A percentile compares a stretch with the other conserved stretches of the same genome.
Evolutionary conservation across 2,888 invertebrate species (phyloP).

Genomic region (Melanostoma mellinum): DNA sequence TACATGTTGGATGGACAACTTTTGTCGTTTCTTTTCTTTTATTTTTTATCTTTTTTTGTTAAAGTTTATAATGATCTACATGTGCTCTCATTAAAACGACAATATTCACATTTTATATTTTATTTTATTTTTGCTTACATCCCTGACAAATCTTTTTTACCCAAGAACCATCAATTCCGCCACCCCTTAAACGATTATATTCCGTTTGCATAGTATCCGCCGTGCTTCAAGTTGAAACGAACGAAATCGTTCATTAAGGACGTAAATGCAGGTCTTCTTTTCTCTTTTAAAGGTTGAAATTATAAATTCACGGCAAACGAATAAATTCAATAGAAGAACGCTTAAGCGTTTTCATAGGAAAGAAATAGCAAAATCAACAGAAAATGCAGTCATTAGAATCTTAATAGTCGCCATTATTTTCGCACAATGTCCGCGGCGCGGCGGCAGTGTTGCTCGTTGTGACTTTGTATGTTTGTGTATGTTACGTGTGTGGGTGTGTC

Average conservation of each 20-base stretch:
- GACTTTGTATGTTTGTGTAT: background rate
- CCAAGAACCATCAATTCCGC: background rate
- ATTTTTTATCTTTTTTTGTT: too few species aligned
- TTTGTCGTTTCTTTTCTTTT: too few species aligned
- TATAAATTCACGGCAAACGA: slow-evolving; percentile 70
- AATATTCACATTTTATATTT: slow-evolving; percentile 8
- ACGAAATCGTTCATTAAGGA: slow-evolving; percentile 66
- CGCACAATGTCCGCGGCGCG: slow-evolving; percentile 52
- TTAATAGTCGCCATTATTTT: slow-evolving; percentile 74
- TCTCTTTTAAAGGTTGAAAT: slow-evolving; percentile 55
- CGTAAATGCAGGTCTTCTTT: slow-evolving; percentile 40
- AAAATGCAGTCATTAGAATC: slow-evolving; percentile 74
- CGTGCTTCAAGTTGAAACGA: slow-evolving; percentile 23
- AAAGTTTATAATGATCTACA: too few species aligned
- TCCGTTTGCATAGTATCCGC: slow-evolving; percentile 6
- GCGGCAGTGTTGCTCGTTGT: slow-evolving; percentile 21
- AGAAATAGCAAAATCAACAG: slow-evolving; percentile 71
- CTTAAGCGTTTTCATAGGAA: background rate
- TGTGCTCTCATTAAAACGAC: slow-evolving; percentile 47
- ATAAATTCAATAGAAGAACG: slow-evolving; percentile 58
- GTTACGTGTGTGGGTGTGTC: too few species aligned
- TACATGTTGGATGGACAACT: too few species aligned
- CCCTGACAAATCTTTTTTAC: slow-evolving; percentile 2
- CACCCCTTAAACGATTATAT: slow-evolving; percentile 7
- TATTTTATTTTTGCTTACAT: background rate